Evolutionary conservation across 2,888 invertebrate species (phyloP).

Genomic region (Autographa pulchrina): DNA sequence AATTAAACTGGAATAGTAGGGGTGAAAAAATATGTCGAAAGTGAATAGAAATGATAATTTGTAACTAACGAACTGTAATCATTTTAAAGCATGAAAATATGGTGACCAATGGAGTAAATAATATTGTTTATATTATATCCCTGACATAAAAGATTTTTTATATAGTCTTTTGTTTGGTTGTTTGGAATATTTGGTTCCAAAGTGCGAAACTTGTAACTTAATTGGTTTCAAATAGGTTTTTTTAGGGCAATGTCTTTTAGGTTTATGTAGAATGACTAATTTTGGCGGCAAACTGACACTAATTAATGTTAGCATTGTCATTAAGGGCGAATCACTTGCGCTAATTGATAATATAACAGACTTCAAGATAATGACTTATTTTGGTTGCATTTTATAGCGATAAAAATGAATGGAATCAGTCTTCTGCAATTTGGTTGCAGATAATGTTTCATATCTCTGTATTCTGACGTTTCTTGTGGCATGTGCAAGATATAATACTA

Average conservation of each 20-base stretch:
- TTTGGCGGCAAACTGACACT: slow-evolving; percentile 4
- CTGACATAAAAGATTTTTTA: too few relatives aligned
- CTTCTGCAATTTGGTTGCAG: not conserved
- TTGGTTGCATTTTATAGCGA: slow-evolving; percentile 21
- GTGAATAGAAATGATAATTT: too few relatives aligned
- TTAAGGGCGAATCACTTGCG: slow-evolving; percentile 18
- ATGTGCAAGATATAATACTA: not conserved
- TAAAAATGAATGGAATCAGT: slow-evolving; percentile 3
- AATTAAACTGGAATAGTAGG: too few relatives aligned
- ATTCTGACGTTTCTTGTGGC: not conserved
- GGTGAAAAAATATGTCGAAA: too few relatives aligned
- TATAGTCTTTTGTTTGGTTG: too few relatives aligned
- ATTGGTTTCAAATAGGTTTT: not conserved
- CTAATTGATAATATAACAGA: slow-evolving; percentile 35
- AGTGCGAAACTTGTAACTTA: too few relatives aligned
- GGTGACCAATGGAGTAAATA: too few relatives aligned
- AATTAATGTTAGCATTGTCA: slow-evolving; percentile 19
- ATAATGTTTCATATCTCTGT: slow-evolving; percentile 5
- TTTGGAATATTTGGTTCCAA: too few relatives aligned
- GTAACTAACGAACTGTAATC: too few relatives aligned
- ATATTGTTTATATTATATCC: too few relatives aligned
- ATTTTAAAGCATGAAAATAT: too few relatives aligned
- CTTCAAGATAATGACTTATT: slow-evolving; percentile 8
- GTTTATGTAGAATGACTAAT: not conserved
- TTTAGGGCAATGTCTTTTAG: slow-evolving; percentile 3